Evolutionary conservation across 2,888 invertebrate genomes (phyloP), one percentile per base, ranked within the genome.

Genomic region (Galeopsomyia nigrocyanea): DNA sequence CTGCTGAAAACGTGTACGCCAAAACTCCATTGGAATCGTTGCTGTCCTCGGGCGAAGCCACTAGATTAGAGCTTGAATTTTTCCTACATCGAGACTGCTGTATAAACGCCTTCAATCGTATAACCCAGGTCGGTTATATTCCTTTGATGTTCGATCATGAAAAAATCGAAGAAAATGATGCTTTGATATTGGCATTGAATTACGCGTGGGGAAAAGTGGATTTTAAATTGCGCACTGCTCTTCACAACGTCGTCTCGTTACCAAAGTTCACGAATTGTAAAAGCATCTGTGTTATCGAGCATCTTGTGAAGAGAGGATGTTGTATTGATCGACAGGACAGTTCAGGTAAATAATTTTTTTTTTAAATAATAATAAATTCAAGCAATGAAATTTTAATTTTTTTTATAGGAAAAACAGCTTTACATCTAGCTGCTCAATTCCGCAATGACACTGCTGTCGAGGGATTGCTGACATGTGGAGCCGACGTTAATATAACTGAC

Each of bases 181-280:
- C n/a, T n/a, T n/a, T n/a, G n/a, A n/a, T n/a, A n/a, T n/a, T n/a
- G n/a, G n/a, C n/a, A n/a, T n/a, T 13, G 5, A 31, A 26, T 31
- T 21, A 1, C 0, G 60, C 46, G 1, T 9, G 46, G 16, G 5
- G 0, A 5, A 6, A 9, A 5, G 22, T 61, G 3, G 60, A 61
- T 19, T 17, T 47, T 10, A 47, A 19, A 2, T 46, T 19, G 9
- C 47, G 46, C 47, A 61, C 46, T n/a, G 60, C 60, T 14, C 17
- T 61, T 47, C 60, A 61, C 21, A 61, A 61, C 16, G 16, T 61
- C 19, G 47, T 61, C 16, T 61, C 60, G 0, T 9, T 17, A 5
- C 0, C 14, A n/a, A 6, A 9, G 13, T 7, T 14, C 6, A 17
- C 6, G 7, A 53, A 17, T n/a, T 13, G 16, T 14, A 7, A 53